Conservation (phyloP, 2,797 vertebrate species). For the Neomorphus geoffroyi region DNA sequence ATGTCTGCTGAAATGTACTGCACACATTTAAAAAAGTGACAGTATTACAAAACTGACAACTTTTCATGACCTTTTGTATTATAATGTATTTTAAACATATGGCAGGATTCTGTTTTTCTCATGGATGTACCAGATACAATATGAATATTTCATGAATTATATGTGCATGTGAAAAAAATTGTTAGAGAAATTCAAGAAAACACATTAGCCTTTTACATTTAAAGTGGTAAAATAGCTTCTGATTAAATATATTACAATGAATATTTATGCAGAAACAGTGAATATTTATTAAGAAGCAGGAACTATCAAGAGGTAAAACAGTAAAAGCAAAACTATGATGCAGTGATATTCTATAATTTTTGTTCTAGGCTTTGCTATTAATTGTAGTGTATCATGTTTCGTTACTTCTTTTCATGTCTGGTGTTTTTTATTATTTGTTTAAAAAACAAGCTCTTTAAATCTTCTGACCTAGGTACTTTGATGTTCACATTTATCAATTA, state of each 20-base stretch:
- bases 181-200: constrained; percentile 11
- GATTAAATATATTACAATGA: background rate
- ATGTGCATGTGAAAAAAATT: constrained; percentile 13
- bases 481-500: background rate
- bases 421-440: background rate
- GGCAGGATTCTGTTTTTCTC: constrained; percentile 45
- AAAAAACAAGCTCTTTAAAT: background rate
- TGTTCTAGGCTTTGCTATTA: background rate
- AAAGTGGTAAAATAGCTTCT: background rate
- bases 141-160: constrained; percentile 66
- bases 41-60: constrained; percentile 77
- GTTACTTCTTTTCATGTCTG: background rate
- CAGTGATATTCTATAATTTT: background rate
- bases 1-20: constrained; percentile 74
- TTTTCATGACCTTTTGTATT: constrained; percentile 71
- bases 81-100: constrained; percentile 72
- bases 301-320: background rate
- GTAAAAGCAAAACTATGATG: background rate
- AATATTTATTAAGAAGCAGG: background rate
- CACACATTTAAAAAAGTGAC: constrained; percentile 71
- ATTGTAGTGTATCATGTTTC: background rate
- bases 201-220: constrained; percentile 17
- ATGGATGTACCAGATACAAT: constrained; percentile 40
- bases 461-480: background rate
- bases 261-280: constrained; percentile 16